phyloP scores from a whole-genome alignment of 92 coral and sea anemone genomes.

The Porites rus region DNA sequence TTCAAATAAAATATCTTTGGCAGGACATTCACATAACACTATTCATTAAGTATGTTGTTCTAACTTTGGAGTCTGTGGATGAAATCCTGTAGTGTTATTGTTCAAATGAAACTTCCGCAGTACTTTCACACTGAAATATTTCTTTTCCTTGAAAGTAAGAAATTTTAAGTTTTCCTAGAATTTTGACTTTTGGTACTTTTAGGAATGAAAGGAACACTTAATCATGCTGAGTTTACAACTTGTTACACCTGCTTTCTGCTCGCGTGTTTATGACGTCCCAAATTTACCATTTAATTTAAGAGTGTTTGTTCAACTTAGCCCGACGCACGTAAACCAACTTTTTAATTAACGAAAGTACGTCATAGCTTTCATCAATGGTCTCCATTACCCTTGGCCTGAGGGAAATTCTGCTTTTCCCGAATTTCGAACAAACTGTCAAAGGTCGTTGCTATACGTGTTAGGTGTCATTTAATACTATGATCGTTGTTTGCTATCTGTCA shows the following conservation, averaged over 20 bases:
- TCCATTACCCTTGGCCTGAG: not conserved
- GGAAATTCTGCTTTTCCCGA: not conserved
- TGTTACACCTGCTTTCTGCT: not conserved
- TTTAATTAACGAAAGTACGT: constrained; percentile 12
- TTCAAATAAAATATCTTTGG: too few species aligned
- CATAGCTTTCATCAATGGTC: constrained; percentile 13
- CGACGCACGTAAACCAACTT: constrained; percentile 2
- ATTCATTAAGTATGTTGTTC: not conserved
- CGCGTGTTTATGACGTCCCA: not conserved
- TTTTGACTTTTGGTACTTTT: too few species aligned
- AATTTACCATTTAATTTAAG: constrained; percentile 5
- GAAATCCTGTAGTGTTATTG: too few species aligned
- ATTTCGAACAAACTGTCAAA: not conserved
- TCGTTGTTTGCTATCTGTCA: not conserved
- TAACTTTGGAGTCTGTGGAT: too few species aligned
- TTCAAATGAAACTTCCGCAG: too few species aligned
- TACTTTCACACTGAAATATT: too few species aligned
- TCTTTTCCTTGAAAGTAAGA: not conserved
- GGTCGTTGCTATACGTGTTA: not conserved
- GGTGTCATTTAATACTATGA: not conserved
- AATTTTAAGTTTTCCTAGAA: not conserved
- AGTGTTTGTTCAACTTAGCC: constrained; percentile 13
- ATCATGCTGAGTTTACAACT: not conserved
- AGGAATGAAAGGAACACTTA: not conserved
- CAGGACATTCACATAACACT: too few species aligned